Evolutionary conservation across 2,888 invertebrate species (phyloP), one percentile per base, ranked within the genome.

Genomic region (Dryomyza anilis): DNA sequence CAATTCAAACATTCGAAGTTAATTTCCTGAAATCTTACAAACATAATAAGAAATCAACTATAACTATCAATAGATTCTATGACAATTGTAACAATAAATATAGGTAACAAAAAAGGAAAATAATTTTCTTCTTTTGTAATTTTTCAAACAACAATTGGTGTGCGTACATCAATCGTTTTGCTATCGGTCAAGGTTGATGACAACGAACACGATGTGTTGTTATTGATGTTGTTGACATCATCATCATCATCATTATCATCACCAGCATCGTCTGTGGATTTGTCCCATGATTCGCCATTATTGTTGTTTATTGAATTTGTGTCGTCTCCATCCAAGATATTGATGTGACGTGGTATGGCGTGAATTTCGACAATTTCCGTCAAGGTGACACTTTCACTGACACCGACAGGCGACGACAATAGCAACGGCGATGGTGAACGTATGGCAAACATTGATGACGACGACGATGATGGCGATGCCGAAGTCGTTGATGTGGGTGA

Each of bases 151-250:
- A 82, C 75, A 72, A 83, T 80, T 65, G 83, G 83, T 30, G 80
- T 75, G 53, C 83, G 78, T 29, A 78, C 74, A 73, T 83, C 83
- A 64, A 82, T 69, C 56, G 82, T 81, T 70, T 80, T 82, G 71
- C 83, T 83, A 62, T 81, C 81, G 61, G 80, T 82, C 53, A 81
- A 70, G 46, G 79, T 77, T 48, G 81, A 81, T 63, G 81, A 78
- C 62, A 81, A 59, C 25, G 81, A 80, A 65, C 80, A 77, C 48
- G 81, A 80, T 33, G 82, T 81, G 63, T 80, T 76, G 71, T 79
- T 79, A 68, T 78, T 78, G 46, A 74, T 74, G 57, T 74, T 72
- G 64, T 71, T 69, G 55, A 70, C 65, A 62, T 64, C 69, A 58
- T 12, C 30, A 3, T 25, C 21, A 57, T 71, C 65, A 60, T 66